Percentiles rank a stretch among this genome's conserved stretches.
Conservation (phyloP, 2,888 invertebrate species). For the Fissipunctia ypsillon region DNA sequence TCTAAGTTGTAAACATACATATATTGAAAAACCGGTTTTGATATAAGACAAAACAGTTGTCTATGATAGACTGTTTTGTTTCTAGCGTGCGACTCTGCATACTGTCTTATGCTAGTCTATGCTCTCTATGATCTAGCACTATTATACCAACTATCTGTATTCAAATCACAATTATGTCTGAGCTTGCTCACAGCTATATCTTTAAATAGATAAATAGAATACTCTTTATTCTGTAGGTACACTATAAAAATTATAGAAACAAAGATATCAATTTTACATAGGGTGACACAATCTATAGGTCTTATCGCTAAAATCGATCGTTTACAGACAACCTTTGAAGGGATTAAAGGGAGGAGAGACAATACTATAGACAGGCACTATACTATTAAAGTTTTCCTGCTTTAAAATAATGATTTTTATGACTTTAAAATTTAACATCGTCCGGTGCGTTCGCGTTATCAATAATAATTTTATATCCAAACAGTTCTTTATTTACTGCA, state of each 20-base stretch:
- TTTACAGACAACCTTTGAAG: too few relatives aligned
- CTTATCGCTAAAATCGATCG: too few relatives aligned
- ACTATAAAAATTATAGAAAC: too few relatives aligned
- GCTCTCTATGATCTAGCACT: background rate
- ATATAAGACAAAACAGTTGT: background rate
- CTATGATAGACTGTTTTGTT: constrained; percentile 2
- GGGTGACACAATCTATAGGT: too few relatives aligned
- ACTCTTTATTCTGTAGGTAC: too few relatives aligned
- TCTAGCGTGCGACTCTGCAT: background rate
- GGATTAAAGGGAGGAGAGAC: too few relatives aligned
- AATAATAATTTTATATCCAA: background rate
- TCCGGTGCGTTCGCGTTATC: background rate
- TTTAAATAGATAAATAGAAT: too few relatives aligned
- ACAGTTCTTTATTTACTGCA: background rate
- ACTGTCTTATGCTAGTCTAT: background rate
- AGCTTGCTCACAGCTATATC: background rate
- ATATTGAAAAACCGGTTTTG: background rate
- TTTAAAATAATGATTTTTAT: background rate
- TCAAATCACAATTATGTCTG: constrained; percentile 18
- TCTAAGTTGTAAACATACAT: background rate
- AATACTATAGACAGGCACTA: too few relatives aligned
- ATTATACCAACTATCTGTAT: constrained; percentile 13
- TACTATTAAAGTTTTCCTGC: background rate
- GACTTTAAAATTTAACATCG: background rate
- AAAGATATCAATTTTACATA: too few relatives aligned